Evolutionary conservation across 2,797 vertebrate species (phyloP), one percentile per base, ranked within the genome.

Genomic region (Intellagama lesueurii): DNA sequence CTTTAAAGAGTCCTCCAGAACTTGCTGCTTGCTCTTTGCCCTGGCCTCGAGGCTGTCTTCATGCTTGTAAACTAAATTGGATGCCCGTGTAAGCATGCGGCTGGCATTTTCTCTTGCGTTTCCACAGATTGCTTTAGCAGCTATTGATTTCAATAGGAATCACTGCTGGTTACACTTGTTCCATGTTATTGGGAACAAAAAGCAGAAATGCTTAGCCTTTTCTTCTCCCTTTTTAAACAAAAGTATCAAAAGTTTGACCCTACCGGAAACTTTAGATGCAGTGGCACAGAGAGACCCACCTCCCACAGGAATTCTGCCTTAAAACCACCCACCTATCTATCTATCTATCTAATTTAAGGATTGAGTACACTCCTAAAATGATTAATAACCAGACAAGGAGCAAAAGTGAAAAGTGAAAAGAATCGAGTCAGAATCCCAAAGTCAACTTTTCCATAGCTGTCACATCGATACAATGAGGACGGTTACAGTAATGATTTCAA

Each of bases 121-220:
- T 75, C 66, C 30, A 22, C 77, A 64, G 79, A 77, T 73, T 1
- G 0, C 40, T 89, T 91, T 32, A 44, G 78, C 68, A 47, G 86
- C 6, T 80, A 49, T 64, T 64, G 88, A 89, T 89, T 89, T 79
- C n/a, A 28, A 85, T 32, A 73, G 82, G 88, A 47, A 80, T 47
- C 35, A 8, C 32, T 24, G 75, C n/a, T 44, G 82, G 26, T 32
- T 70, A 56, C n/a, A 22, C 64, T 81, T 47, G 69, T 82, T 76
- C 68, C 30, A 8, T 26, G 35, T 79, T 49, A 35, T 28, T 32
- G 28, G 44, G 14, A 12, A 30, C 5, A 83, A 52, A 77, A 73
- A 78, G 76, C 35, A 49, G 76, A 66, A 47, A 66, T 60, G 5
- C 19, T 40, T 24, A 72, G 32, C 22, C 11, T 28, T 70, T 72